phyloP scores from a whole-genome alignment of 2,797 vertebrate genomes.

The Acipenser ruthenus region DNA sequence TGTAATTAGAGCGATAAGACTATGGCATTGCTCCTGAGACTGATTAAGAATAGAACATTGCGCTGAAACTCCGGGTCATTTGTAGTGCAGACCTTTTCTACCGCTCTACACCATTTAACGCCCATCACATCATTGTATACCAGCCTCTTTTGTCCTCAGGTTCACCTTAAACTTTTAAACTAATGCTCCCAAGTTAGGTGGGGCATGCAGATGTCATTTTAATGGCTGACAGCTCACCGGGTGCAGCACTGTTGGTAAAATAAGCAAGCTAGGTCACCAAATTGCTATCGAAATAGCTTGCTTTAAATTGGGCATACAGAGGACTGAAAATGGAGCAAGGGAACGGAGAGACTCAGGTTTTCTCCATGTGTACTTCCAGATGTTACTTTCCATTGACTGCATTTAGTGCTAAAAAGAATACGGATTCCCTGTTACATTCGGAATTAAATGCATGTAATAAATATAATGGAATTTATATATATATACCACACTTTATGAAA shows the following conservation, averaged over 20 bases:
- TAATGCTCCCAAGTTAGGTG: slow-evolving; percentile 1
- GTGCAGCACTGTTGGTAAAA: neutral
- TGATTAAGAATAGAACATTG: slow-evolving; percentile 58
- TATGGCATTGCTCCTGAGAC: slow-evolving; percentile 69
- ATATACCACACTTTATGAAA: too few species aligned
- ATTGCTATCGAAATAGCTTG: slow-evolving; percentile 22
- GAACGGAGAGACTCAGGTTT: slow-evolving; percentile 6
- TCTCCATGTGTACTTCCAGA: too few species aligned
- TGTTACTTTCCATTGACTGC: too few species aligned
- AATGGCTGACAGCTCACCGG: neutral
- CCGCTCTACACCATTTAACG: slow-evolving; percentile 18
- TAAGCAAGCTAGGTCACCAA: slow-evolving; percentile 24
- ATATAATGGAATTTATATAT: too few species aligned
- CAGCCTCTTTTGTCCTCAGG: neutral
- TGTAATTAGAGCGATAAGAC: slow-evolving; percentile 79
- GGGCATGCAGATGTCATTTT: neutral
- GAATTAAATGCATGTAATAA: too few species aligned
- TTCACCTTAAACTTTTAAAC: neutral
- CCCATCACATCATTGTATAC: slow-evolving; percentile 3
- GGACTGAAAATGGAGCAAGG: slow-evolving; percentile 31
- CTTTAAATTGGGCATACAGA: slow-evolving; percentile 34
- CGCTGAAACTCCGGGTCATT: slow-evolving; percentile 57
- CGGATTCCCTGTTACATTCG: too few species aligned
- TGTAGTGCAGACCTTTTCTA: slow-evolving; percentile 41
- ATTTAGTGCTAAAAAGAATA: too few species aligned